Base-by-base conservation (phyloP, 2,888 invertebrate species). In the Agrypnus murinus region DNA sequence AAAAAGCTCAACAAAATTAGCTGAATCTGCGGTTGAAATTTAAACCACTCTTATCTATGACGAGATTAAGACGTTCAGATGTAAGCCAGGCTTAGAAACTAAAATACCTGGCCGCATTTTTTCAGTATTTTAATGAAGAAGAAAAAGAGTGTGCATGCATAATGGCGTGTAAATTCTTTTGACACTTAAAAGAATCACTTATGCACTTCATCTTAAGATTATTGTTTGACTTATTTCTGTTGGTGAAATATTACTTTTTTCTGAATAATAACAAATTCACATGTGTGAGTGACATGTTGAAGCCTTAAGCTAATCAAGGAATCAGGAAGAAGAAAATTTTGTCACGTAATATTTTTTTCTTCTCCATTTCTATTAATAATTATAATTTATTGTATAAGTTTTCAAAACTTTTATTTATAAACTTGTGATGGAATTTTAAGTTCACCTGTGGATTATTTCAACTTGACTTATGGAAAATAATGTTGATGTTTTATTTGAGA, bases 91-190 rank as follows among this genome's bases (percentile, higher is more conserved):
- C 57, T 65, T 65, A 65, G n/a, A 58, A 58, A 19, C 58, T 9
- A 36, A 43, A 65, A 65, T 65, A 55, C 55, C 53, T 65, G 60
- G 60, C 60, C 46, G 60, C 46, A 60, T 60, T 60, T 60, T n/a
- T 60, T 60, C 15, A 46, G 60, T 55, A 45, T 17, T 63, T 63
- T 65, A 45, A 55, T 65, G 65, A 65, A 65, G 32, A 45, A 65
- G 32, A 45, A n/a, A n/a, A n/a, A n/a, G n/a, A n/a, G n/a, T n/a
- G 55, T 65, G 34, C 55, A 32, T 55, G 65, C 48, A 64, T 53
- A 64, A 64, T 43, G 45, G 43, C 45, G 31, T 31, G 43, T 40
- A 65, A 45, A 65, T 57, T 50, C 15, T 15, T 34, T 14, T 53
- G 34, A 15, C 53, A 15, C 14, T 32, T 32, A n/a, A 31, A n/a